A percentile compares a stretch with the other conserved stretches of the same genome.
Evolutionary conservation across 23 tunicate species (phyloP).

Genomic region (Ascidia mentula): DNA sequence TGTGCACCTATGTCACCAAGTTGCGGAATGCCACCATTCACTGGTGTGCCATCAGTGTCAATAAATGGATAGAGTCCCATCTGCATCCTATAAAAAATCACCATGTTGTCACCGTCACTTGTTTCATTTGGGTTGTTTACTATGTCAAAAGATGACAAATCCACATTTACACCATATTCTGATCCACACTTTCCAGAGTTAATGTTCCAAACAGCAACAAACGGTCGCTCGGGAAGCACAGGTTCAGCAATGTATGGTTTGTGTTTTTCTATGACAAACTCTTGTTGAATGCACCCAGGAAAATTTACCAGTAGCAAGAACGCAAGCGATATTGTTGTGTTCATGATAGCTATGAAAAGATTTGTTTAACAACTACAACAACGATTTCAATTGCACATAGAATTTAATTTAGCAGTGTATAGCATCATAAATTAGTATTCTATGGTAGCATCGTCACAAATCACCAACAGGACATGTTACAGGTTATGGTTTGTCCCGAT

Average conservation of each 20-base stretch:
- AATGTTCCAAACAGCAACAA: conserved; percentile 82
- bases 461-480: too few species aligned
- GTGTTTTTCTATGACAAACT: neutral
- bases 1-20: conserved; percentile 58
- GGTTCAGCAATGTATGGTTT: conserved; percentile 41
- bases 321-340: too few species aligned
- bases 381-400: too few species aligned
- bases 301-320: too few species aligned
- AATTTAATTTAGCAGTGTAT: too few species aligned
- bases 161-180: conserved; percentile 47
- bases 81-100: conserved; percentile 51
- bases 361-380: too few species aligned
- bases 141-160: conserved; percentile 71
- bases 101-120: conserved; percentile 49
- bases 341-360: too few species aligned
- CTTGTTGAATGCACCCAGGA: too few species aligned
- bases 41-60: conserved; percentile 41
- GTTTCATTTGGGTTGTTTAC: conserved; percentile 53
- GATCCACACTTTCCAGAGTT: conserved; percentile 41
- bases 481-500: too few species aligned
- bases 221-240: conserved; percentile 48
- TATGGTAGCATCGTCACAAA: too few species aligned
- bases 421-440: too few species aligned
- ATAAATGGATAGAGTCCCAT: conserved; percentile 71
- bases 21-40: conserved; percentile 98